These are phyloP conservation scores for Chaetodon auriga DNA, from an alignment of 2,113 vertebrate genomes.

Conservation along the genomic window DNA sequence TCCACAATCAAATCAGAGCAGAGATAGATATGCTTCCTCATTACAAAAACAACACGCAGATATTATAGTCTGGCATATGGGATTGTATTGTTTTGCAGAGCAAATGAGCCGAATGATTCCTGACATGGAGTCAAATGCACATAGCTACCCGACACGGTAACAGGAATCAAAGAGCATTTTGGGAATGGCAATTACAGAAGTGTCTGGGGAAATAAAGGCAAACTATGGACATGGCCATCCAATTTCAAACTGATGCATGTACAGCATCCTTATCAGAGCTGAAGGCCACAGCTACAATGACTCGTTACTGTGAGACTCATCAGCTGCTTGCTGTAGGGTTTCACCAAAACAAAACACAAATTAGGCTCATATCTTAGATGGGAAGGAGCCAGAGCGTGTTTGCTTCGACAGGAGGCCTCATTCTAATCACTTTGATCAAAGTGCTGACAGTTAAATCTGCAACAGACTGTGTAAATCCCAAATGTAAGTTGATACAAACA, in stretches of 20 bases:
- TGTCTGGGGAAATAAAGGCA: constrained; percentile 56
- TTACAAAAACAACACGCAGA: constrained; percentile 34
- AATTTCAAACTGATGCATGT: constrained; percentile 47
- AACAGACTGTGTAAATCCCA: constrained; percentile 64
- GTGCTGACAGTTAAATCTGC: constrained; percentile 68
- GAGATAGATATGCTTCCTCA: constrained; percentile 52
- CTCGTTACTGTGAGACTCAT: constrained; percentile 16
- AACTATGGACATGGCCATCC: constrained; percentile 34
- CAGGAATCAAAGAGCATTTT: constrained; percentile 65
- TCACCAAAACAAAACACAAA: constrained; percentile 65
- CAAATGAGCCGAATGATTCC: constrained; percentile 64
- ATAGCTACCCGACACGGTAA: constrained; percentile 29
- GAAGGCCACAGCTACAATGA: constrained; percentile 4
- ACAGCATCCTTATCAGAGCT: constrained; percentile 35
- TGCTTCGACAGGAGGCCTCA: constrained; percentile 63
- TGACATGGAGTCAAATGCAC: constrained; percentile 62
- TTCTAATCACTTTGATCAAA: constrained; percentile 75
- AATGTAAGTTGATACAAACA: constrained; percentile 71
- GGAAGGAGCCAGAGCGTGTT: constrained; percentile 40
- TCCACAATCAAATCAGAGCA: constrained; percentile 47
- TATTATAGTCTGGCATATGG: constrained; percentile 42
- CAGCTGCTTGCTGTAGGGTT: constrained; percentile 42
- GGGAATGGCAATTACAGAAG: constrained; percentile 55
- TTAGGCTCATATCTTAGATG: constrained; percentile 46
- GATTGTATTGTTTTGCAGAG: constrained; percentile 55